Base-by-base conservation (phyloP, 1,140 invertebrate genomes). In the Ceratitis capitata region DNA sequence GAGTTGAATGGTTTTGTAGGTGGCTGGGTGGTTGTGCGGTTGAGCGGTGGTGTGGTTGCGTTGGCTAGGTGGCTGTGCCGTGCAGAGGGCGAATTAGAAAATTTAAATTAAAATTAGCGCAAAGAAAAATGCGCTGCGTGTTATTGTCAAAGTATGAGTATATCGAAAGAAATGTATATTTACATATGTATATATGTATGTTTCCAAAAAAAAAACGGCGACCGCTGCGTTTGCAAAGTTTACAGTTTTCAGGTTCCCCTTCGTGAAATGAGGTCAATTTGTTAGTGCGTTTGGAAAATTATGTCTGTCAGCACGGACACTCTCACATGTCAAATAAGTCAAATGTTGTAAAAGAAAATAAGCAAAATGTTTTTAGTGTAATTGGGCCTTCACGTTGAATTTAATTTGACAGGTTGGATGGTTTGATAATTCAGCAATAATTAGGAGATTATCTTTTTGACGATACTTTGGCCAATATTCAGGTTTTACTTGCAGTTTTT, bases 81-180 rank as follows among this genome's bases (percentile, higher is more conserved):
- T 78, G 69, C n/a, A 39, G 12, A 19, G 39, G 42, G 9, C n/a
- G 12, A 64, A 10, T 16, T 64, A 35, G 7, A 10, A 74, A 78
- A 78, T 42, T 35, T 19, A 56, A 64, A 29, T 64, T 78, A 26
- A 78, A 78, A 78, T 78, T 78, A 78, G 69, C 39, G 26, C 69
- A 45, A 78, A 7, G 69, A 78, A n/a, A 42, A 45, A 23, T 42
- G 19, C n/a, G n/a, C 39, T 45, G 39, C 29, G 2, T 42, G 10
- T 23, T 19, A 39, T 78, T 47, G 35, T 47, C 39, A 23, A 42
- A 12, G 4, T 35, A 19, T 61, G 26, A 61, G 56, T 78, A 19
- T 14, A 64, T 69, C 6, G 16, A 35, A 16, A 35, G 16, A 19
- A 12, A 23, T 19, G 32, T 69, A 69, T 2, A 42, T 56, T n/a